Evolutionary conservation across 1,140 invertebrate genomes (phyloP).

Genomic region (Oppia nitens): DNA sequence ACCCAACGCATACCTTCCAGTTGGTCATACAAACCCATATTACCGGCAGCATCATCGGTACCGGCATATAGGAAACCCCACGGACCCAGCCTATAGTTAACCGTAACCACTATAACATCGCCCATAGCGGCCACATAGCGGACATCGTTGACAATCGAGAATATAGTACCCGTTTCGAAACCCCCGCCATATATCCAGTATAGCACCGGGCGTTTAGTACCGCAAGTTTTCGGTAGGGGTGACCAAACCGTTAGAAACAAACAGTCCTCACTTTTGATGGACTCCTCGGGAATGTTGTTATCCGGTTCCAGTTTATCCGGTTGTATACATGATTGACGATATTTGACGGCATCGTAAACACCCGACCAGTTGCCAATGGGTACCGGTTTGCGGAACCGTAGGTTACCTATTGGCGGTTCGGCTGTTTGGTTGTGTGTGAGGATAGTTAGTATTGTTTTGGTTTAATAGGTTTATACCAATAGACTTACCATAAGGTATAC

Average conservation of each 20-base stretch:
- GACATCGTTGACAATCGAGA: conserved; percentile 77
- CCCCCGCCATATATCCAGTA: conserved; percentile 27
- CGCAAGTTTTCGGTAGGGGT: conserved; percentile 9
- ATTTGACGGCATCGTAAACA: background rate
- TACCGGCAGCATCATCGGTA: conserved; percentile 66
- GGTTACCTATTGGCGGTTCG: conserved; percentile 56
- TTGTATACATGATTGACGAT: conserved; percentile 20
- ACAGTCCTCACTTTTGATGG: conserved; percentile 26
- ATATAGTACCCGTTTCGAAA: conserved; percentile 36
- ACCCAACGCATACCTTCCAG: conserved; percentile 85
- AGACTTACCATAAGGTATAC: conserved; percentile 10
- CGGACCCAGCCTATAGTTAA: conserved; percentile 82
- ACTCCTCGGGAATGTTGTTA: conserved; percentile 7
- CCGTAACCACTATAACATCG: conserved; percentile 77
- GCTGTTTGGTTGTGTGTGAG: no score
- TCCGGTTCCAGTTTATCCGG: conserved; percentile 3
- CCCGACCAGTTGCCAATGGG: conserved; percentile 2
- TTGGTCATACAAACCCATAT: conserved; percentile 85
- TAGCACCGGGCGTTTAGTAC: conserved; percentile 18
- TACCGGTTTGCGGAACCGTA: conserved; percentile 43
- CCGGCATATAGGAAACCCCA: conserved; percentile 85
- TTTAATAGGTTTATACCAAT: no score
- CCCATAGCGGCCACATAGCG: conserved; percentile 68
- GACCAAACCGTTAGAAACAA: conserved; percentile 31
- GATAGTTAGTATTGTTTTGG: no score